phyloP scores from a whole-genome alignment of 2,113 vertebrate species.

The Nothocercus julius region DNA sequence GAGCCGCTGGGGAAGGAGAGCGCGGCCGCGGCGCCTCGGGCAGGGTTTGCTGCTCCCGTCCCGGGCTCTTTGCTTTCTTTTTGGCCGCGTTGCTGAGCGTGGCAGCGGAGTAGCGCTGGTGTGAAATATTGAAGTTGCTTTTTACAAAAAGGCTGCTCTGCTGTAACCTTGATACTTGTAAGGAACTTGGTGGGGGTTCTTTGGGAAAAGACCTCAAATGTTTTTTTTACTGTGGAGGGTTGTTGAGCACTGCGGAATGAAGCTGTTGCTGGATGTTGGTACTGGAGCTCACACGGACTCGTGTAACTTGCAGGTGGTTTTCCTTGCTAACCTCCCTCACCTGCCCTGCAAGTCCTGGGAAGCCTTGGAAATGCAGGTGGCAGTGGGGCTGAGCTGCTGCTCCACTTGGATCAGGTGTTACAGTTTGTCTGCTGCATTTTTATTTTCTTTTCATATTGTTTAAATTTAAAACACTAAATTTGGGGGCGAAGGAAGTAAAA shows the following conservation, averaged over 20 bases:
- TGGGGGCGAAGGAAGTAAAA: not conserved
- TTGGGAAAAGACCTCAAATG: not conserved
- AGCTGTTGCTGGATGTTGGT: not conserved
- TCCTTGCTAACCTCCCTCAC: not conserved
- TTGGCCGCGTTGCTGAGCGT: not conserved
- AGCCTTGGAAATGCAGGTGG: not conserved
- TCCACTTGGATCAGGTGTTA: not conserved
- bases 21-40: too few species aligned
- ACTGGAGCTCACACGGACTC: not conserved
- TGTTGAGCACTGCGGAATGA: not conserved
- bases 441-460: not conserved
- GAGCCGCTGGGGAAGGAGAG: too few species aligned
- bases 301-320: not conserved
- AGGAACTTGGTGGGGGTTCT: accelerated
- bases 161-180: not conserved
- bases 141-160: not conserved
- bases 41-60: slow-evolving; percentile 9
- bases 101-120: not conserved
- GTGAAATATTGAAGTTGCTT: not conserved
- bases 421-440: not conserved
- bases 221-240: not conserved
- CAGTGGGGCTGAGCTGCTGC: not conserved
- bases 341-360: not conserved
- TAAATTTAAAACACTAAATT: not conserved
- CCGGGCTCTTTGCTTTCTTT: not conserved